Percentiles rank a stretch among this genome's conserved stretches.
Evolutionary conservation across 2,797 vertebrate genomes (phyloP).

Genomic region (Cynopterus sphinx): DNA sequence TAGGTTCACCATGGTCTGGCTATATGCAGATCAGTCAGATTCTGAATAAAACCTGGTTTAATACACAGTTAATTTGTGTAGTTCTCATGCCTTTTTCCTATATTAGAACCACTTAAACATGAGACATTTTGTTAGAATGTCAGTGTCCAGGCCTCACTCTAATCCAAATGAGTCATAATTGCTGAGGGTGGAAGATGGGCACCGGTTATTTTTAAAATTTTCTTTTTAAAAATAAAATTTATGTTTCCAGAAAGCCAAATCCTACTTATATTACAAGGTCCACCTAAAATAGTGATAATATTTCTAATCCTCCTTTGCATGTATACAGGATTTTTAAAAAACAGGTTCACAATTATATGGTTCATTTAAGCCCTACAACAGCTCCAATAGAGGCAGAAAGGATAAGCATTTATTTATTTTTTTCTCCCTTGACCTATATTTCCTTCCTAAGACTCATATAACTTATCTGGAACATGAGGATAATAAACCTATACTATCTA

Average conservation of each 20-base stretch:
- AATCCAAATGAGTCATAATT: not conserved
- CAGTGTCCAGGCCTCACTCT: not conserved
- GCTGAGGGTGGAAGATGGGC: not conserved
- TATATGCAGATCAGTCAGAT: no score
- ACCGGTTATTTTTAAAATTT: not conserved
- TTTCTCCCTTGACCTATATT: not conserved
- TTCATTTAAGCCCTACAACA: not conserved
- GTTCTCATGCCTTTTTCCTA: no score
- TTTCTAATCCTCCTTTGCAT: not conserved
- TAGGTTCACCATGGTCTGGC: no score
- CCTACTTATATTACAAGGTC: not conserved
- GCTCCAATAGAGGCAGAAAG: not conserved
- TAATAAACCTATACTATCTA: not conserved
- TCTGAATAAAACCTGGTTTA: no score
- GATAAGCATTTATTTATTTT: not conserved
- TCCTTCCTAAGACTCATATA: slow-evolving; percentile 30
- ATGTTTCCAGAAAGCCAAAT: not conserved
- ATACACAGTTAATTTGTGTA: no score
- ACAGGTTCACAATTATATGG: not conserved
- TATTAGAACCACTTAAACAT: no score
- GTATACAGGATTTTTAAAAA: not conserved
- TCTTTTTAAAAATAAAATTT: not conserved
- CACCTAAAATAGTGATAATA: not conserved
- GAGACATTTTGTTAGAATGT: not conserved
- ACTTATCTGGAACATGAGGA: not conserved